Conservation (phyloP, 2,797 vertebrate genomes). For the Hylomyscus alleni region DNA sequence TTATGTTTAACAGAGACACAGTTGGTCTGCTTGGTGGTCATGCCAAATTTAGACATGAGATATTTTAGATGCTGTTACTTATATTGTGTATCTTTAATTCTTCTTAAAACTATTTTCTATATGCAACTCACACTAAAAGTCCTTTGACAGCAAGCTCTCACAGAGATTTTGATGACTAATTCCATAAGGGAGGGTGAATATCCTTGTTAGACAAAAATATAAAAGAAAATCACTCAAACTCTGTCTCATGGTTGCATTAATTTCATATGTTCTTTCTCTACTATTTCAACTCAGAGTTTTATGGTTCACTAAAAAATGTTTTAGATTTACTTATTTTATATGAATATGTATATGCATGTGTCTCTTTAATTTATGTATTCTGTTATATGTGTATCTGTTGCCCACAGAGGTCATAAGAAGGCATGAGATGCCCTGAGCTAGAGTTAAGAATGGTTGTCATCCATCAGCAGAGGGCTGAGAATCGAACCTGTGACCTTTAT, state of each 20-base stretch:
- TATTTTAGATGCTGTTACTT: conserved; percentile 1
- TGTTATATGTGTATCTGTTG: not conserved
- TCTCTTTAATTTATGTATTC: not conserved
- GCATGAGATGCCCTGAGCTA: not conserved
- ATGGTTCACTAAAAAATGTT: not conserved
- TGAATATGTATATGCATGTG: not conserved
- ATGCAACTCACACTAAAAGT: conserved; percentile 38
- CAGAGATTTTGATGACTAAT: conserved; percentile 26
- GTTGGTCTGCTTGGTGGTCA: conserved; percentile 3
- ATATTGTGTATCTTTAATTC: not conserved
- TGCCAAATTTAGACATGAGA: not conserved
- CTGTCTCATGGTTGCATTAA: not conserved
- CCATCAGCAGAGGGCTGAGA: not conserved
- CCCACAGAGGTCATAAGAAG: not conserved
- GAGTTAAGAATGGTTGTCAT: not conserved
- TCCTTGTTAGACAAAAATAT: not conserved
- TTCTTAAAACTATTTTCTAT: not conserved
- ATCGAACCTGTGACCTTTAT: not conserved
- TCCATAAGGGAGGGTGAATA: not conserved
- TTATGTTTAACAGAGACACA: conserved; percentile 14
- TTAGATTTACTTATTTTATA: not conserved
- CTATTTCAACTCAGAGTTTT: conserved; percentile 18
- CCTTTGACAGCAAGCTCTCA: not conserved
- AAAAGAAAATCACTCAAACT: not conserved
- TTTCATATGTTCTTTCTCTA: not conserved